Evolutionary conservation across 2,888 invertebrate genomes (phyloP).

Genomic region (Drosophila barbarae): DNA sequence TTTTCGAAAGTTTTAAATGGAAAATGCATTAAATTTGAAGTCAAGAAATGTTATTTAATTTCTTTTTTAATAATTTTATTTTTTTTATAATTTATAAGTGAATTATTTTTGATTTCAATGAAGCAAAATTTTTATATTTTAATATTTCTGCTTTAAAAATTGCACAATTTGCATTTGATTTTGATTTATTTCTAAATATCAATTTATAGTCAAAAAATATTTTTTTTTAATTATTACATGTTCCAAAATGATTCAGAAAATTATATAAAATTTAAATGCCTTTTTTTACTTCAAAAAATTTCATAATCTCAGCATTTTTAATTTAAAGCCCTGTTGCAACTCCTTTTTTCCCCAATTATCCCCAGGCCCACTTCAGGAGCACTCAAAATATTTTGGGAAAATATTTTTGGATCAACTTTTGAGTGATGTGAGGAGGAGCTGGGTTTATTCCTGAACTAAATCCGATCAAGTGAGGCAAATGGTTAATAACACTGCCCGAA

Average conservation of each 20-base stretch:
- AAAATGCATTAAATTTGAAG: background rate
- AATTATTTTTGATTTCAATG: background rate
- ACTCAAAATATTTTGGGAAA: conserved; percentile 15
- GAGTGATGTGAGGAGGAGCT: background rate
- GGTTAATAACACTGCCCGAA: conserved; percentile 29
- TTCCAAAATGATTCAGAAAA: background rate
- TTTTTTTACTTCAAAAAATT: background rate
- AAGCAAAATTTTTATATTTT: too few relatives aligned
- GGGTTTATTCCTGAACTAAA: background rate
- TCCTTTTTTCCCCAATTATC: background rate
- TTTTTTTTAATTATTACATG: background rate
- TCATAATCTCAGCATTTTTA: background rate
- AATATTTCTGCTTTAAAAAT: too few relatives aligned
- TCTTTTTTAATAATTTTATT: background rate
- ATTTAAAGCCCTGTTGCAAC: background rate
- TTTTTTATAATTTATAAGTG: too few relatives aligned
- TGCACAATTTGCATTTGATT: too few relatives aligned
- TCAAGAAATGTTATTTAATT: background rate
- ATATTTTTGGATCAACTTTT: conserved; percentile 5
- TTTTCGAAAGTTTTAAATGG: background rate
- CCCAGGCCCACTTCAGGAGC: conserved; percentile 4
- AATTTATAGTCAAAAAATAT: too few relatives aligned
- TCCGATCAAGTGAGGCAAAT: conserved; percentile 18
- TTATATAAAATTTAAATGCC: background rate
- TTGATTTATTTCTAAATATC: too few relatives aligned